These are phyloP conservation scores for Macrotus californicus DNA, from an alignment of 2,113 vertebrate genomes.

Conservation along the genomic window DNA sequence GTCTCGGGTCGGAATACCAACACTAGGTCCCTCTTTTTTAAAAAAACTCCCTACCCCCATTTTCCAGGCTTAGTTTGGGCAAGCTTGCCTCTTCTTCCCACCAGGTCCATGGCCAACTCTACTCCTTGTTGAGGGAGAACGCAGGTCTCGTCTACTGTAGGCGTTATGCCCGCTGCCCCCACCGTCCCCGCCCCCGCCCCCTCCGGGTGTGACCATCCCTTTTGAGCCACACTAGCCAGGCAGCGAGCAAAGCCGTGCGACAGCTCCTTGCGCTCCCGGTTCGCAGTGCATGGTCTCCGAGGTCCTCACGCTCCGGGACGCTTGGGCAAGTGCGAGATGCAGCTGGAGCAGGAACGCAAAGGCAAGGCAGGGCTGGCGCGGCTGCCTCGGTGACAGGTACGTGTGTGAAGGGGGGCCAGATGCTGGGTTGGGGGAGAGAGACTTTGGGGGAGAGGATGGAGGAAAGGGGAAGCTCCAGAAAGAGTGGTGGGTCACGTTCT, in stretches of 20 bases:
- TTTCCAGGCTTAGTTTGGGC: neutral
- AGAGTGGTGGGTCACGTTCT: neutral
- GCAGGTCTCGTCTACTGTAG: accelerated
- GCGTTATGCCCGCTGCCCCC: neutral
- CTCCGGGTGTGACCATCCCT: neutral
- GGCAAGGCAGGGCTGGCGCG: neutral
- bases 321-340: neutral
- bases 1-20: neutral
- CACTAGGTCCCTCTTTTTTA: neutral
- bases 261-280: neutral
- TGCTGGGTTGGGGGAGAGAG: neutral
- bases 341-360: neutral
- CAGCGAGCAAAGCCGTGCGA: neutral
- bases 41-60: no score
- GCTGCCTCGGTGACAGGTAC: neutral
- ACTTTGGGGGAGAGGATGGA: neutral
- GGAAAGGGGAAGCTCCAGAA: neutral
- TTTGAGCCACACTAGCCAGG: neutral
- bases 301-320: neutral
- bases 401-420: neutral
- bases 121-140: neutral
- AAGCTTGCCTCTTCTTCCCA: neutral
- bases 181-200: neutral
- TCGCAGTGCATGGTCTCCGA: neutral
- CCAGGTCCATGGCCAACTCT: neutral